Evolutionary conservation across 2,888 invertebrate species (phyloP).

Genomic region (Drosophila nr. fundita): DNA sequence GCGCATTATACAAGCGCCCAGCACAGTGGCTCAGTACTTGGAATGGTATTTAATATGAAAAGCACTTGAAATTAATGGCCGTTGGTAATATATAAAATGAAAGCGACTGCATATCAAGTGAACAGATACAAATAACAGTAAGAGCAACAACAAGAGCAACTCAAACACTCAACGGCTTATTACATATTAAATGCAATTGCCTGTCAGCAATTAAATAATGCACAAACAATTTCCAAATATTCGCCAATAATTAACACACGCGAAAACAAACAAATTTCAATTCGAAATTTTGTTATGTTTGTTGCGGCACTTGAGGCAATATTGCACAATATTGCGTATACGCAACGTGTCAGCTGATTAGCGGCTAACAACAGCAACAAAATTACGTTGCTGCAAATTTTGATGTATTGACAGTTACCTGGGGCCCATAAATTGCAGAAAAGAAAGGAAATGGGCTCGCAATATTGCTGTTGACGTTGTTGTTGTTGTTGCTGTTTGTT

Average conservation of each 20-base stretch:
- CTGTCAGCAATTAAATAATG: conserved; percentile 53
- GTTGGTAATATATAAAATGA: conserved; percentile 41
- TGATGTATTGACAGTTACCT: conserved; percentile 29
- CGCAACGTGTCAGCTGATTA: conserved; percentile 46
- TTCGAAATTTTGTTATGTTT: neutral
- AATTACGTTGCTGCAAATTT: conserved; percentile 18
- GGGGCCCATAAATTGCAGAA: conserved; percentile 36
- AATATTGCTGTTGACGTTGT: neutral
- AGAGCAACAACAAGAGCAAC: conserved; percentile 3
- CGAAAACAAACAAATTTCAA: conserved; percentile 13
- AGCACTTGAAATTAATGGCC: conserved; percentile 62
- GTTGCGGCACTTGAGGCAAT: conserved; percentile 26
- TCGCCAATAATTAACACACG: conserved; percentile 37
- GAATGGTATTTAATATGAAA: conserved; percentile 60
- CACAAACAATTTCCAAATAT: conserved; percentile 29
- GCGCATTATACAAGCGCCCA: conserved; percentile 15
- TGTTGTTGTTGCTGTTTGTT: conserved; percentile 6
- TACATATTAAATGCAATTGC: conserved; percentile 56
- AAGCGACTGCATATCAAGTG: conserved; percentile 21
- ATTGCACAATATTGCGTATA: conserved; percentile 37
- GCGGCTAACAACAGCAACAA: neutral
- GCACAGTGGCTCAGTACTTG: conserved; percentile 5
- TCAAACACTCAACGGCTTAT: conserved; percentile 37
- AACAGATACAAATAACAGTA: conserved; percentile 27
- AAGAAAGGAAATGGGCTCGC: conserved; percentile 7